Percentiles rank a stretch among this genome's conserved stretches.
phyloP scores from a whole-genome alignment of 2,113 vertebrate genomes.

The Chloropsis cyanopogon region DNA sequence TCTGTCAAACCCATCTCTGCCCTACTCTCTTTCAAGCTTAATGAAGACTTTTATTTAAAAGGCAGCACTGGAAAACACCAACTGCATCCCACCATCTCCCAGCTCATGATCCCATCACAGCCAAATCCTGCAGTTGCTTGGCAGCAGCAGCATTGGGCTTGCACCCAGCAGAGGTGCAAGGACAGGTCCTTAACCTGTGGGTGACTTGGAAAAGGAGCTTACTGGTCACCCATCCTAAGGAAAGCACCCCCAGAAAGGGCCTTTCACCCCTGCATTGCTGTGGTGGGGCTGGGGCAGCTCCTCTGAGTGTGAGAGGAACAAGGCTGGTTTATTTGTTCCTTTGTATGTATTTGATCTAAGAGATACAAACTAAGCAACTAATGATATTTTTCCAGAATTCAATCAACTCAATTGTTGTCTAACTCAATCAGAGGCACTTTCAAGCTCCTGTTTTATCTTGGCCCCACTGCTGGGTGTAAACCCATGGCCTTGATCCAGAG shows the following conservation, averaged over 20 bases:
- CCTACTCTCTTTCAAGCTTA: background rate
- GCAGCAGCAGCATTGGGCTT: background rate
- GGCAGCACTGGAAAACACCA: background rate
- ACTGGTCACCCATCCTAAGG: fast-evolving
- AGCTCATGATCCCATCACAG: fast-evolving
- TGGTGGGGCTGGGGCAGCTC: background rate
- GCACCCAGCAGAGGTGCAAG: background rate
- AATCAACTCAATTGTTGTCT: conserved; percentile 26
- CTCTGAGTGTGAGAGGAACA: background rate
- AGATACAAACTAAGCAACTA: conserved; percentile 35
- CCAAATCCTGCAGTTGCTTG: background rate
- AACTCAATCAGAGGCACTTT: conserved; percentile 51
- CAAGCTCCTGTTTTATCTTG: conserved; percentile 9
- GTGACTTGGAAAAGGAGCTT: background rate
- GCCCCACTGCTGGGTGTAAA: conserved; percentile 7
- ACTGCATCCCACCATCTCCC: background rate
- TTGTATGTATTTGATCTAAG: conserved; percentile 42
- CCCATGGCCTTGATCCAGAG: background rate
- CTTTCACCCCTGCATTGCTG: fast-evolving
- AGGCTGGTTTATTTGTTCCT: background rate
- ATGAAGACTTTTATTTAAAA: background rate
- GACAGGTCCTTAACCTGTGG: background rate
- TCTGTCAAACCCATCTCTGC: background rate
- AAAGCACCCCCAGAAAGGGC: background rate
- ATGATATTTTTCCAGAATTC: conserved; percentile 37